These are phyloP conservation scores for Dicerorhinus sumatrensis DNA, from an alignment of 2,113 vertebrate species.

Conservation along the genomic window DNA sequence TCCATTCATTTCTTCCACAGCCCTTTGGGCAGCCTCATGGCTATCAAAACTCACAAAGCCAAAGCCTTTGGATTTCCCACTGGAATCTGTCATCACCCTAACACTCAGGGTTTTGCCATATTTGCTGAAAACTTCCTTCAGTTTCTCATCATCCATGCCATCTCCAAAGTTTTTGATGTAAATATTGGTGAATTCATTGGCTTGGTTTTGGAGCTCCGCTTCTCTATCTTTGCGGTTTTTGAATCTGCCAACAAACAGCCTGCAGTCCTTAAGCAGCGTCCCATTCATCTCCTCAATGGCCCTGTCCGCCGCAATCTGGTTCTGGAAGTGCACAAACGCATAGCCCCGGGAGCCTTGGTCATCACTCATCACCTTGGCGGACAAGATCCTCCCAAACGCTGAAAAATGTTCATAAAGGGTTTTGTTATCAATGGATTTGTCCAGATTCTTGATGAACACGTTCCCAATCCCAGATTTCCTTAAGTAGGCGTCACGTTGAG, in stretches of 20 bases:
- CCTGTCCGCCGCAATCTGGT: slow-evolving; percentile 94
- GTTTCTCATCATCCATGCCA: slow-evolving; percentile 93
- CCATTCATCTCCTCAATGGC: slow-evolving; percentile 99
- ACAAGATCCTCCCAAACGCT: slow-evolving; percentile 97
- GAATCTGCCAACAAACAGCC: slow-evolving; percentile 97
- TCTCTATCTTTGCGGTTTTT: slow-evolving; percentile 96
- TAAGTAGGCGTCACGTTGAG: slow-evolving; percentile 95
- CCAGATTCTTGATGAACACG: slow-evolving; percentile 93
- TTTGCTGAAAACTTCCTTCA: slow-evolving; percentile 94
- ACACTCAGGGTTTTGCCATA: slow-evolving; percentile 97
- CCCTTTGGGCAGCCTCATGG: slow-evolving; percentile 96
- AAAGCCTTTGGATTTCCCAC: slow-evolving; percentile 94
- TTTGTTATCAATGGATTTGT: slow-evolving; percentile 97
- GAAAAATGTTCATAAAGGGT: slow-evolving; percentile 97
- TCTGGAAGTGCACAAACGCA: slow-evolving; percentile 98
- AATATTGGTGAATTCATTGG: slow-evolving; percentile 96
- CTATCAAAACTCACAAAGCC: slow-evolving; percentile 98
- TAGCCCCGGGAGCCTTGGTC: slow-evolving; percentile 97
- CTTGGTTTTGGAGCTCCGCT: slow-evolving; percentile 94
- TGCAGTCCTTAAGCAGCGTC: slow-evolving; percentile 94
- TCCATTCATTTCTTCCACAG: slow-evolving; percentile 97
- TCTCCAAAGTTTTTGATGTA: slow-evolving; percentile 98
- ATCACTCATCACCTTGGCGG: slow-evolving; percentile 98
- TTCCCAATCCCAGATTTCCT: slow-evolving; percentile 97
- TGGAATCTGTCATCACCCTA: slow-evolving; percentile 96